A percentile compares a stretch with the other conserved stretches of the same genome.
These are phyloP conservation scores for Prenolepis imparis DNA, from an alignment of 2,888 invertebrate genomes.

Conservation along the genomic window DNA sequence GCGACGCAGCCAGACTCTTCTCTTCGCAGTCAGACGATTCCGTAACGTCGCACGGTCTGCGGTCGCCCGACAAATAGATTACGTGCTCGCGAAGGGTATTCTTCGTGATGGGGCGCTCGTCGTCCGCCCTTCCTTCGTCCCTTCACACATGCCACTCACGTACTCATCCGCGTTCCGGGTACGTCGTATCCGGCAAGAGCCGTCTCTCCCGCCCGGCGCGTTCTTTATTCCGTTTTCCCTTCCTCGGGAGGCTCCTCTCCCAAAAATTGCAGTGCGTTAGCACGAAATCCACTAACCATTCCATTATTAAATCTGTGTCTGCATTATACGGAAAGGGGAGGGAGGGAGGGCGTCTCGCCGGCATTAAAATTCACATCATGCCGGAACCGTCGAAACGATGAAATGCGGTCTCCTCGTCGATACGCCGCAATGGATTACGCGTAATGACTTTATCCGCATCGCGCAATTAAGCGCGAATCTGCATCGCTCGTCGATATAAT, in stretches of 20 bases:
- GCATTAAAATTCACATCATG: constrained; percentile 80
- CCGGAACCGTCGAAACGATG: constrained; percentile 78
- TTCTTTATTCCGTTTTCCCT: constrained; percentile 61
- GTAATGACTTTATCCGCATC: constrained; percentile 64
- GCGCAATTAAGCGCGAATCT: constrained; percentile 48
- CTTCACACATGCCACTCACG: constrained; percentile 85
- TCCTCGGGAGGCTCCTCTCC: constrained; percentile 66
- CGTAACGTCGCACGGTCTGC: constrained; percentile 68
- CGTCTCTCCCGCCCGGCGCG: constrained; percentile 52
- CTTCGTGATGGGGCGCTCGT: constrained; percentile 60
- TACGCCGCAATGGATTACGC: constrained; percentile 64
- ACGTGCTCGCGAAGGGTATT: constrained; percentile 83
- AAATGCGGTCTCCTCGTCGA: constrained; percentile 57
- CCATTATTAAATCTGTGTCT: constrained; percentile 85
- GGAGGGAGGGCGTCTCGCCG: constrained; percentile 51
- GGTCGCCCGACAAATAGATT: constrained; percentile 86
- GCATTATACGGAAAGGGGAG: constrained; percentile 70
- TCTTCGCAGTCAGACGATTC: constrained; percentile 41
- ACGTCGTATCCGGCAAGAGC: constrained; percentile 76
- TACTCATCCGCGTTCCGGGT: constrained; percentile 81
- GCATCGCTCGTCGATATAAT: constrained; percentile 56
- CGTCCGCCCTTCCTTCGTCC: constrained; percentile 72
- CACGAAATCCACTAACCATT: constrained; percentile 84
- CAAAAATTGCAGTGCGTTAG: constrained; percentile 85
- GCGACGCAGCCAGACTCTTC: constrained; percentile 1